phyloP scores from a whole-genome alignment of 2,797 vertebrate genomes.

The Myotis daubentonii region DNA sequence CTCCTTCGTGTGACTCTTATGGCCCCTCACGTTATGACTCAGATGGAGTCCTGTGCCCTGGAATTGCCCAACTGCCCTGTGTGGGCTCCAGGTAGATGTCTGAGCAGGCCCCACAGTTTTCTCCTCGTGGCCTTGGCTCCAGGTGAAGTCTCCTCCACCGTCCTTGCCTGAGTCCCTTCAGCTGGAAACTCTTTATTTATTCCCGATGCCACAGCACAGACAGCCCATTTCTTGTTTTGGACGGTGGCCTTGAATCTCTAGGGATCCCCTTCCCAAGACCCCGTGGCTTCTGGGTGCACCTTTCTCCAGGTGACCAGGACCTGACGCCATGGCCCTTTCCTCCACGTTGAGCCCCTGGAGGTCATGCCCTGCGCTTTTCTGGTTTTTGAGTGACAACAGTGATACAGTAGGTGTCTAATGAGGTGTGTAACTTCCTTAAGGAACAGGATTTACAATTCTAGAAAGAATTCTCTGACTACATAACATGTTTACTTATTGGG shows the following conservation, averaged over 20 bases:
- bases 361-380: neutral
- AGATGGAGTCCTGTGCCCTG: too few relatives aligned
- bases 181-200: neutral
- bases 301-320: neutral
- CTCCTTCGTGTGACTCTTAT: too few relatives aligned
- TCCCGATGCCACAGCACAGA: neutral
- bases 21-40: too few relatives aligned
- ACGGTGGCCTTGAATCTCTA: neutral
- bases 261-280: neutral
- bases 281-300: rapidly evolving
- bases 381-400: neutral
- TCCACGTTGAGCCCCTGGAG: too few relatives aligned
- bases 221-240: neutral
- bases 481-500: neutral
- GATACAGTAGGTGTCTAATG: neutral
- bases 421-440: neutral
- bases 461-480: neutral
- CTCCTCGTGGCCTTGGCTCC: neutral
- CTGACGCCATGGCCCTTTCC: neutral
- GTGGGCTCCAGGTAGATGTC: neutral
- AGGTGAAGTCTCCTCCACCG: neutral
- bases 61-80: too few relatives aligned
- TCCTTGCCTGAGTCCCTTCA: neutral
- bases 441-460: neutral
- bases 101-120: neutral